These are phyloP conservation scores for Aspidiotus destructor DNA, from an alignment of 2,888 invertebrate species.

Conservation along the genomic window DNA sequence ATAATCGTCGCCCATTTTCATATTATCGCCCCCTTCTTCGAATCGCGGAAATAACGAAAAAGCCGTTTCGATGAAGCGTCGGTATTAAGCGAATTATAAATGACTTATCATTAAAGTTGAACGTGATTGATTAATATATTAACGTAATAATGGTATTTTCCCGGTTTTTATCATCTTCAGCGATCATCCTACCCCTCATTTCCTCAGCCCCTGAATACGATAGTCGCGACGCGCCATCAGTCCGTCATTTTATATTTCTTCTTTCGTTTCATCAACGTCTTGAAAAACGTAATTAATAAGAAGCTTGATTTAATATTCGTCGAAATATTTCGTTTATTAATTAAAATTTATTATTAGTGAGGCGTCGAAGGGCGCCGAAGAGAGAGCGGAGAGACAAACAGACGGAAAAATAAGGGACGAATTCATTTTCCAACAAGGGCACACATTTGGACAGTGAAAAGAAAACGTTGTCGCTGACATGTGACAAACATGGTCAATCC, in stretches of 20 bases:
- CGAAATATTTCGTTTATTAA: conserved; percentile 30
- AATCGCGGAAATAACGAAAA: conserved; percentile 8
- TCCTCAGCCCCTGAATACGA: conserved; percentile 3
- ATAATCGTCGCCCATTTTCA: too few species aligned
- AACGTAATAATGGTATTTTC: conserved; percentile 29
- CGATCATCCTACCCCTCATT: conserved; percentile 27
- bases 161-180: conserved; percentile 29
- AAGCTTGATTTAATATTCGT: conserved; percentile 29
- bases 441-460: too few species aligned
- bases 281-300: conserved; percentile 27
- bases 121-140: conserved; percentile 30
- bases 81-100: conserved; percentile 29
- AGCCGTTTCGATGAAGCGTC: conserved; percentile 22
- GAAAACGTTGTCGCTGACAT: too few species aligned
- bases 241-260: conserved; percentile 11
- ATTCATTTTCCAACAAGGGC: too few species aligned
- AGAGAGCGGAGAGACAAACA: too few species aligned
- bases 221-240: not conserved
- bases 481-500: too few species aligned
- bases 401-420: too few species aligned
- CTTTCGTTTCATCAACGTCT: conserved; percentile 26
- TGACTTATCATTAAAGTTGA: conserved; percentile 31
- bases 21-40: too few species aligned
- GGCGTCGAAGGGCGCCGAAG: not conserved
- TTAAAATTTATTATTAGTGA: conserved; percentile 9